Percentiles rank a stretch among this genome's conserved stretches.
Conservation (phyloP, 2,888 invertebrate genomes). For the Eretmocerus hayati region DNA sequence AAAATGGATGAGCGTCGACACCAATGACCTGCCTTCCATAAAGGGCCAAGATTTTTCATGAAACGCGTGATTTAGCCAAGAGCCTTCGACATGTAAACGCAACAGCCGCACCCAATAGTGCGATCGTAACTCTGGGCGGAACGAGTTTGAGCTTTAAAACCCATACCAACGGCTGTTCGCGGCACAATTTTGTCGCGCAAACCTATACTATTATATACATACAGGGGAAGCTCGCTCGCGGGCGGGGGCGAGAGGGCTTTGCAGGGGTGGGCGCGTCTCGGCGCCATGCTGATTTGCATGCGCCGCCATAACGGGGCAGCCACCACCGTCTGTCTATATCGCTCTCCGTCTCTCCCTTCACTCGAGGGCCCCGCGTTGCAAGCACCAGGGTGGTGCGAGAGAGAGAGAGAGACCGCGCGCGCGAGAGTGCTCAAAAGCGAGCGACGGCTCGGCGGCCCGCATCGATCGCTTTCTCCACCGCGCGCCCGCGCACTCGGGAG, state of each 20-base stretch:
- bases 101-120: not conserved
- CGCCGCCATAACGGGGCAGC: conserved; percentile 54
- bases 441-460: conserved; percentile 47
- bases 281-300: conserved; percentile 60
- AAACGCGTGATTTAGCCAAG: no score
- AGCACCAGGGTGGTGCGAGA: conserved; percentile 7
- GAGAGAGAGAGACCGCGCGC: conserved; percentile 32
- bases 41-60: no score
- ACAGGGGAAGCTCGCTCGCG: not conserved
- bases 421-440: conserved; percentile 33
- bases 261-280: conserved; percentile 38
- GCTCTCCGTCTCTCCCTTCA: conserved; percentile 21
- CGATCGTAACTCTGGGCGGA: conserved; percentile 5
- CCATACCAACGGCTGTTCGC: no score
- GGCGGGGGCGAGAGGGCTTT: conserved; percentile 34
- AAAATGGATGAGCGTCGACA: no score
- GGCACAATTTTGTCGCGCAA: no score
- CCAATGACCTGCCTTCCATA: no score
- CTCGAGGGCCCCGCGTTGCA: not conserved
- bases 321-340: conserved; percentile 30
- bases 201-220: no score
- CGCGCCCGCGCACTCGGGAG: conserved; percentile 29
- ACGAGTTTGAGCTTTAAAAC: not conserved
- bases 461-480: conserved; percentile 50
- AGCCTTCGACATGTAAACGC: no score